phyloP scores from a whole-genome alignment of 1,140 invertebrate species.

The Ips nitidus region DNA sequence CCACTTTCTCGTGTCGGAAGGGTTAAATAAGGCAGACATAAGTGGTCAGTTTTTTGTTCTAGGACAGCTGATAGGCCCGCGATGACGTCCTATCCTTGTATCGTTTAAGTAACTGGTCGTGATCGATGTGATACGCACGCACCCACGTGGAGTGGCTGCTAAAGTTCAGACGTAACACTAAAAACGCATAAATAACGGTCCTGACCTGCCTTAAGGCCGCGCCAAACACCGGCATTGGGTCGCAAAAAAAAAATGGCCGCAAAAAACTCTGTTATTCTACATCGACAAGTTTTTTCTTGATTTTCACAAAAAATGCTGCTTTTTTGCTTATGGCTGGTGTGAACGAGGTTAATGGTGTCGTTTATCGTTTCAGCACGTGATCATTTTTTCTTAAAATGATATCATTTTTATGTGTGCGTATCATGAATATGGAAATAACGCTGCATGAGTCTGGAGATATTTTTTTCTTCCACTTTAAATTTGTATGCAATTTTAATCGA shows the following conservation, averaged over 20 bases:
- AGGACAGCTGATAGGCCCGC: slow-evolving; percentile 24
- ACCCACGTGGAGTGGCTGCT: no score
- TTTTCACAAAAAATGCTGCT: slow-evolving; percentile 1
- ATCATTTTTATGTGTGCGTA: no score
- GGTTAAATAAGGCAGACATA: slow-evolving; percentile 7
- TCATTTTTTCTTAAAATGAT: no score
- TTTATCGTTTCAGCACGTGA: no score
- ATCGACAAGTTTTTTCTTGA: background rate
- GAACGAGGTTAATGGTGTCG: background rate
- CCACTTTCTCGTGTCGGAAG: slow-evolving; percentile 28
- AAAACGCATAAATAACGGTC: background rate
- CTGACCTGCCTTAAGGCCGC: background rate
- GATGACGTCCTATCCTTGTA: background rate
- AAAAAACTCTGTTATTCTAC: background rate
- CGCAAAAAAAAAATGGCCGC: background rate
- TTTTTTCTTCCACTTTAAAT: no score
- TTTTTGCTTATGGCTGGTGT: background rate
- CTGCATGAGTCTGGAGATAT: no score
- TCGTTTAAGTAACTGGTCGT: no score
- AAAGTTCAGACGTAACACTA: background rate
- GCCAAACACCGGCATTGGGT: background rate
- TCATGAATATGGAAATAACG: no score
- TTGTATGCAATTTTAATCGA: no score
- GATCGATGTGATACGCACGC: no score
- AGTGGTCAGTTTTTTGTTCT: slow-evolving; percentile 36